Evolutionary conservation across 2,888 invertebrate species (phyloP).

Genomic region (Ditula angustiorana): DNA sequence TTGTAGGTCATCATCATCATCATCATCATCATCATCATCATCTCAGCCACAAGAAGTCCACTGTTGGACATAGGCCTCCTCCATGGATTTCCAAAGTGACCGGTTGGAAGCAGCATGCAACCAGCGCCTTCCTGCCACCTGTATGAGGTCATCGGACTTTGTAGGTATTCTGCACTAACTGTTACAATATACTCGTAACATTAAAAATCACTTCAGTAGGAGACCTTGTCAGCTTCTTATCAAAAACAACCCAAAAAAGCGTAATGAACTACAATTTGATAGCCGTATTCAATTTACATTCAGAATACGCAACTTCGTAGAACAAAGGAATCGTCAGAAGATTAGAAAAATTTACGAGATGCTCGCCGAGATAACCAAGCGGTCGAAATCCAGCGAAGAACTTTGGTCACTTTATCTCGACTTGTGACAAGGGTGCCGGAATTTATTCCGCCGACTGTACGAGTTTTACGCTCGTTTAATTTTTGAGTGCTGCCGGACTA

Average conservation of each 20-base stretch:
- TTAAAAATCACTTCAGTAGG: background rate
- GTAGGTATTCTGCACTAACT: too few species aligned
- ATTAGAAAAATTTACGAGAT: slow-evolving; percentile 77
- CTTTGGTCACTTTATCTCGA: slow-evolving; percentile 65
- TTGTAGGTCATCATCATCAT: too few species aligned
- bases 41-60: too few species aligned
- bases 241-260: slow-evolving; percentile 4
- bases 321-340: slow-evolving; percentile 56
- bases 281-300: slow-evolving; percentile 52
- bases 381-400: slow-evolving; percentile 59
- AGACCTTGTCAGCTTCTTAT: background rate
- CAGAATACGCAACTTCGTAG: slow-evolving; percentile 37
- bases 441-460: slow-evolving; percentile 41
- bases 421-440: slow-evolving; percentile 53
- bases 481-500: background rate
- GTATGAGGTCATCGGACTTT: too few species aligned
- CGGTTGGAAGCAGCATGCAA: too few species aligned
- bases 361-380: slow-evolving; percentile 55
- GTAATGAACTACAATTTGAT: slow-evolving; percentile 32
- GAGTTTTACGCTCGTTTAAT: slow-evolving; percentile 22
- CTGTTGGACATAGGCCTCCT: too few species aligned
- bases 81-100: too few species aligned
- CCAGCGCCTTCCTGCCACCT: too few species aligned
- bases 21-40: too few species aligned
- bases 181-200: too few species aligned